These are phyloP conservation scores for Ecliptopera silaceata DNA, from an alignment of 2,888 invertebrate genomes.

Conservation along the genomic window DNA sequence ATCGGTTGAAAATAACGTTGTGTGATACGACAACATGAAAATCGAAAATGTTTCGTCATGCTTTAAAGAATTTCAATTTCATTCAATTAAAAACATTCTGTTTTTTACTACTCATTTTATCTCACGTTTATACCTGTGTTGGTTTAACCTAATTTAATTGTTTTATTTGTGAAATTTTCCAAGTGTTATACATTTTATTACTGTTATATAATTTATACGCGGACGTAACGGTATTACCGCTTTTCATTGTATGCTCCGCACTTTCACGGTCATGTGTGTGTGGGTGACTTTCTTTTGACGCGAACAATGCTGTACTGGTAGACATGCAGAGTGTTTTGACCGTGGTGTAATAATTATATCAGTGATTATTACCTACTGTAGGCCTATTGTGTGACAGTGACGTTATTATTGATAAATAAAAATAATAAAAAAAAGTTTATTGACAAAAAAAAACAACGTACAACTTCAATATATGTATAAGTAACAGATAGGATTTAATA, in stretches of 20 bases:
- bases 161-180: constrained; percentile 28
- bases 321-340: constrained; percentile 38
- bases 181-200: constrained; percentile 25
- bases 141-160: neutral
- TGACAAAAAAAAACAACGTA: too few relatives aligned
- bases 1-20: too few relatives aligned
- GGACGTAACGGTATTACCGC: constrained; percentile 50
- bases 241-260: constrained; percentile 60
- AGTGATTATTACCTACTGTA: neutral
- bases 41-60: too few relatives aligned
- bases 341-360: constrained; percentile 45
- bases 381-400: too few relatives aligned
- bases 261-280: constrained; percentile 75
- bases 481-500: too few relatives aligned
- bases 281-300: constrained; percentile 65
- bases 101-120: neutral
- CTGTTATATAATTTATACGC: constrained; percentile 27
- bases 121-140: neutral
- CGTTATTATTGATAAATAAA: too few relatives aligned
- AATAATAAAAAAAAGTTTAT: too few relatives aligned
- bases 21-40: too few relatives aligned
- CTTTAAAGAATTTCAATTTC: too few relatives aligned
- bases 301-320: constrained; percentile 39
- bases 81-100: too few relatives aligned
- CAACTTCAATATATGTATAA: too few relatives aligned